Base-by-base conservation (phyloP, 2,797 vertebrate species). In the Artibeus jamaicensis region DNA sequence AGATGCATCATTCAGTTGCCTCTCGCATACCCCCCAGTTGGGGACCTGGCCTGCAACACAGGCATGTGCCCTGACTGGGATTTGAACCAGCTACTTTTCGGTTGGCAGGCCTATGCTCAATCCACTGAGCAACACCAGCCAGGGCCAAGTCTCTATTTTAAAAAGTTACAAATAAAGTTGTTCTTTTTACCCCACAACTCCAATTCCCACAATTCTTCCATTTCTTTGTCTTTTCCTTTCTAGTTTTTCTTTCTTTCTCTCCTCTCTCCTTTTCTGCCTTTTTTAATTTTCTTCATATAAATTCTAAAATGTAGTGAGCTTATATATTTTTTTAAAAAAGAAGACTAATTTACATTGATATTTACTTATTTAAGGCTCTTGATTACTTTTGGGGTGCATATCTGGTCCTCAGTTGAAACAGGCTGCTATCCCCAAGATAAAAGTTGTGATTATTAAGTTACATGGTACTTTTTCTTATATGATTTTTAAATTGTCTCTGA, bases 251-350 rank as follows among this genome's bases (percentile, higher is more conserved):
- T n/a, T 32, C n/a, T 65, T 32, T 68, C 16, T 70, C 42, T 83
- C 7, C 24, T 15, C 62, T 91, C 59, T 73, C 46, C 42, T 88
- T 77, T 95, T 70, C 70, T 76, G 3, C 44, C 53, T 18, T 44
- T 34, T 87, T 88, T 88, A 68, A 76, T 65, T 87, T 39, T 77
- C 59, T 22, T 81, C 29, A 48, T 48, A 42, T 88, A 77, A 92
- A 84, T 82, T 88, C 50, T 95, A 92, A 95, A 88, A 39, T 76
- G 70, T 70, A 76, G n/a, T 76, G 11, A 57, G n/a, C 32, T 59
- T 94, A 85, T 81, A 15, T 57, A n/a, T 59, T 88, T 82, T 74
- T 95, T 91, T 91, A 34, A 42, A 65, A 65, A 67, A 91, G 19
- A 48, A 91, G 37, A 55, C 39, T 24, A 82, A 46, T 59, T 84